Base-by-base conservation (phyloP, 2,888 invertebrate genomes). In the Gryllus longicercus region DNA sequence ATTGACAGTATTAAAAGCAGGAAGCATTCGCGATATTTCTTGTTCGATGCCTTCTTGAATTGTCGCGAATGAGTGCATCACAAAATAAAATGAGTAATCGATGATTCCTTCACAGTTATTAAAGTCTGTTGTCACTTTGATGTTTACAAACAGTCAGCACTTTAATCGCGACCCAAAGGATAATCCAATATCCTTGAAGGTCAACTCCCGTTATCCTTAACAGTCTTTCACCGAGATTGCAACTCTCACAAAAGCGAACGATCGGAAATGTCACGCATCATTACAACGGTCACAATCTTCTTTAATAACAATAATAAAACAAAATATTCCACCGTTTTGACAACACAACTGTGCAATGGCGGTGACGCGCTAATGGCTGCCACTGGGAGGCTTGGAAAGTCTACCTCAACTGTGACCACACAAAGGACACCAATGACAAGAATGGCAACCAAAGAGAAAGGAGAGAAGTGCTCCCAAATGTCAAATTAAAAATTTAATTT, bases 1-100 rank as follows among this genome's bases (percentile, higher is more conserved):
- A 88, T 94, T 93, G 84, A 93, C 89, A 85, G 93, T 78, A 80
- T 79, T 82, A 74, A 79, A 80, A 78, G 81, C 81, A 80, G 82
- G 79, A 80, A 82, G 80, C 83, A 82, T 83, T 79, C 85, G 84
- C 85, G 85, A 85, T 85, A 85, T 85, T 85, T 85, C 83, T 86
- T 83, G 85, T 77, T 80, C 82, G 82, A 83, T 81, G 82, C 83
- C 82, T 80, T 83, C 80, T 81, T 82, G 82, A 23, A 82, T 80
- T 77, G 82, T 80, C 51, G 82, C 80, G 82, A 80, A 81, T 83
- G 83, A 83, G 84, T 82, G 84, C 85, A 85, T 85, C 80, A 84
- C 85, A 85, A 82, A 79, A 63, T 63, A 63, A 63, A n/a, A 63
- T 63, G 14, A 18, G n/a, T 8, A 63, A 63, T 38, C 38, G 63